phyloP scores from a whole-genome alignment of 2,113 vertebrate species.

The Emberiza fucata region DNA sequence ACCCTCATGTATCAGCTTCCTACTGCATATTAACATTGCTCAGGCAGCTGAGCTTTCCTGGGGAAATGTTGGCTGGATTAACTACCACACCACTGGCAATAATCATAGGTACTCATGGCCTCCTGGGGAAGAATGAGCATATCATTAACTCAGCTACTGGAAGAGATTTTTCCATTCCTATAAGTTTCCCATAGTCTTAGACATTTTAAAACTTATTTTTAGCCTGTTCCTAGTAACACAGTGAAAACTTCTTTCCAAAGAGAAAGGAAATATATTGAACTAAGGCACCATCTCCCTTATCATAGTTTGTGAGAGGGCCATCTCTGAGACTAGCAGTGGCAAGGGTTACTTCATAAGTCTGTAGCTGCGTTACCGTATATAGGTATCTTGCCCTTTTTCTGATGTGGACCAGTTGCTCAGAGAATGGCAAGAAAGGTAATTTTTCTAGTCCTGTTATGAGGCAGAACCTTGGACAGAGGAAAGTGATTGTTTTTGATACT shows the following conservation, averaged over 20 bases:
- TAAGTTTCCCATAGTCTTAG: neutral
- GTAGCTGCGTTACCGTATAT: neutral
- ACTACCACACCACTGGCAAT: neutral
- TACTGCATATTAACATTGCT: neutral
- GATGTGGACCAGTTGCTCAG: neutral
- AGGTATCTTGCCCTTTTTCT: neutral
- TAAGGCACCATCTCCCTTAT: neutral
- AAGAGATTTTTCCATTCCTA: neutral
- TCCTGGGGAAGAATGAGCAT: neutral
- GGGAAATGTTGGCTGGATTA: constrained; percentile 2
- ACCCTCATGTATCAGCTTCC: neutral
- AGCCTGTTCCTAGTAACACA: neutral
- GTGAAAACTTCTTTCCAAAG: neutral
- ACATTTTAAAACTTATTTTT: neutral
- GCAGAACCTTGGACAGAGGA: neutral
- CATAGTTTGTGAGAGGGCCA: neutral
- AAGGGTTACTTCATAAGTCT: neutral
- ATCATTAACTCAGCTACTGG: neutral
- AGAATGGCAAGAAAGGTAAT: neutral
- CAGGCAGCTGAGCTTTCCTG: neutral
- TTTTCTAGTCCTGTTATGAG: neutral
- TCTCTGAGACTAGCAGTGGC: neutral
- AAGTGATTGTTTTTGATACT: neutral
- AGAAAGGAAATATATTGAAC: neutral
- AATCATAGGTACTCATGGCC: neutral